A percentile compares a stretch with the other conserved stretches of the same genome.
phyloP scores from a whole-genome alignment of 2,797 vertebrate species.

The Scolopax bukidnonensis region DNA sequence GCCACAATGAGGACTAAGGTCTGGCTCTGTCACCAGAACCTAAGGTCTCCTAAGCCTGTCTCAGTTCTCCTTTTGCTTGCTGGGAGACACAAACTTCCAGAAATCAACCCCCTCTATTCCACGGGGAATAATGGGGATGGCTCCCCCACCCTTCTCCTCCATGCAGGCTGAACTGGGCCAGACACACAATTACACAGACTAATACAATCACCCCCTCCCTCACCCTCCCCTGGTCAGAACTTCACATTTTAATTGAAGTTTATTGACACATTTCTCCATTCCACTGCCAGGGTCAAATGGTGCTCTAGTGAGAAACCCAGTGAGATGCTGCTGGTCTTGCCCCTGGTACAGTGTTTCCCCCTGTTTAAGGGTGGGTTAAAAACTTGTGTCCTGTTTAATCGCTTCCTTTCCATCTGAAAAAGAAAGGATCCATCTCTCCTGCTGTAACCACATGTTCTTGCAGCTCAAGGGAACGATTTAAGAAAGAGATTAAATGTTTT shows the following conservation, averaged over 20 bases:
- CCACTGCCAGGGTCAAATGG: background rate
- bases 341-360: background rate
- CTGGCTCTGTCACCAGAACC: background rate
- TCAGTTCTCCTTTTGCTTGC: background rate
- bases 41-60: background rate
- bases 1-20: background rate
- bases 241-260: background rate
- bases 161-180: background rate
- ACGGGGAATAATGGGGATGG: fast-evolving
- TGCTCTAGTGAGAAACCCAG: background rate
- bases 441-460: background rate
- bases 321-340: background rate
- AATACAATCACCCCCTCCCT: background rate
- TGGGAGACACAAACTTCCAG: background rate
- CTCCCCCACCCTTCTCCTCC: background rate
- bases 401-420: background rate
- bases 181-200: background rate
- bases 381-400: background rate
- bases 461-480: background rate
- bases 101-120: background rate
- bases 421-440: background rate
- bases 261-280: background rate
- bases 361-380: background rate
- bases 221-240: background rate
- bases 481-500: background rate